Evolutionary conservation across 2,113 vertebrate genomes (phyloP).

Genomic region (Bufo gargarizans): DNA sequence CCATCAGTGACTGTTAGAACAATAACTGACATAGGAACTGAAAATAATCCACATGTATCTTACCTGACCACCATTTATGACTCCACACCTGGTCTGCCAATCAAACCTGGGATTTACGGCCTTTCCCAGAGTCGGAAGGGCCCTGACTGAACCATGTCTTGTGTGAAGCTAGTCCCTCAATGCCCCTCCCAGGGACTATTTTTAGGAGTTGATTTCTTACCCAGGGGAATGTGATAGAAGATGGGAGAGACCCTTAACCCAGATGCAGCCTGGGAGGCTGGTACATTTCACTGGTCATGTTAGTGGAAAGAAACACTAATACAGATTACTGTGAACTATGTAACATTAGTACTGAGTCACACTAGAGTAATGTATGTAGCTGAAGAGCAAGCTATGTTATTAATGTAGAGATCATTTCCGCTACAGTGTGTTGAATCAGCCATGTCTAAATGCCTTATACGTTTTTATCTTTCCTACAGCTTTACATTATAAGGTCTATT

Average conservation of each 20-base stretch:
- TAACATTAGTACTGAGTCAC: background rate
- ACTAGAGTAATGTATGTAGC: background rate
- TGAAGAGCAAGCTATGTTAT: background rate
- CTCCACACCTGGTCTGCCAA: conserved; percentile 39
- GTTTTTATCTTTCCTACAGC: no score
- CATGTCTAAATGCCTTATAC: no score
- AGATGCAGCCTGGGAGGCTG: background rate
- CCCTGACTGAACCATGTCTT: conserved; percentile 32
- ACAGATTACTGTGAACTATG: background rate
- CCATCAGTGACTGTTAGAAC: background rate
- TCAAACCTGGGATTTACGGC: background rate
- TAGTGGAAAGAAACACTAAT: background rate
- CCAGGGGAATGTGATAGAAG: conserved; percentile 51
- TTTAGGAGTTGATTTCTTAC: conserved; percentile 45
- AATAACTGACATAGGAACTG: background rate
- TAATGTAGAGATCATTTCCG: background rate
- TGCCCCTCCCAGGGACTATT: conserved; percentile 51
- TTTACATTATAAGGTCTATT: no score
- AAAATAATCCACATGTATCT: background rate
- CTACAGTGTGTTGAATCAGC: no score
- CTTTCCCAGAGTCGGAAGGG: conserved; percentile 31
- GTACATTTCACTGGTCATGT: background rate
- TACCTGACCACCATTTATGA: conserved; percentile 20
- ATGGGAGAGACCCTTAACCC: conserved; percentile 43
- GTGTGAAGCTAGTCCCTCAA: background rate